A percentile compares a stretch with the other conserved stretches of the same genome.
Evolutionary conservation across 2,113 vertebrate genomes (phyloP).

Genomic region (Cololabis saira): DNA sequence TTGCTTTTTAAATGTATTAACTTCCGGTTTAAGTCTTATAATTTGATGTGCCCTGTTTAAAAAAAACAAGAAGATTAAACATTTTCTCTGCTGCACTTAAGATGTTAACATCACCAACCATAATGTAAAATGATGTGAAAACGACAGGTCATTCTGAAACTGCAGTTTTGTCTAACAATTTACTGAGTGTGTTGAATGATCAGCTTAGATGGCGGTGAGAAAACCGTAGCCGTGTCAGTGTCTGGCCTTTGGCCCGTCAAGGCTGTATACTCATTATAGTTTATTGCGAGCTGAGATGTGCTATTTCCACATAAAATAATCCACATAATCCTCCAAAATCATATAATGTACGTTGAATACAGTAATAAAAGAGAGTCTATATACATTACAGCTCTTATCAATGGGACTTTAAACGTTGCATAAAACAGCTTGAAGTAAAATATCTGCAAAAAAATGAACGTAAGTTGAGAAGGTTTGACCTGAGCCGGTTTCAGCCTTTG

Average conservation of each 20-base stretch:
- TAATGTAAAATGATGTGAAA: not conserved
- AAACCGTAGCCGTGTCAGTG: slow-evolving; percentile 8
- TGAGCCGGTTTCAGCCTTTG: too few relatives aligned
- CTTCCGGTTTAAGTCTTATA: too few relatives aligned
- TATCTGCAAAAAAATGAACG: not conserved
- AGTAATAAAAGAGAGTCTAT: not conserved
- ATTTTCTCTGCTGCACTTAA: too few relatives aligned
- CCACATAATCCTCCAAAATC: slow-evolving; percentile 15
- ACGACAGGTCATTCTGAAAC: not conserved
- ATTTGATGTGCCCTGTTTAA: too few relatives aligned
- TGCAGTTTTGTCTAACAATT: slow-evolving; percentile 9
- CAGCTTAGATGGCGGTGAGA: slow-evolving; percentile 14
- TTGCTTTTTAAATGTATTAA: too few relatives aligned
- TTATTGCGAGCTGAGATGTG: slow-evolving; percentile 19
- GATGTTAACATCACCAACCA: too few relatives aligned
- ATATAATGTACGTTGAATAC: slow-evolving; percentile 33
- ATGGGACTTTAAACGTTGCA: slow-evolving; percentile 4
- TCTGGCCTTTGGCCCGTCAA: slow-evolving; percentile 43
- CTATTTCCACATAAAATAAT: slow-evolving; percentile 31
- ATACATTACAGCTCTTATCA: slow-evolving; percentile 14
- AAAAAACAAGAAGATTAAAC: too few relatives aligned
- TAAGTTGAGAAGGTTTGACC: not conserved
- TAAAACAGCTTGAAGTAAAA: not conserved
- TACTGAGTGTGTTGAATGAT: slow-evolving; percentile 19
- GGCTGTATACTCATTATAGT: slow-evolving; percentile 8